These are phyloP conservation scores for Nothobranchius kuhntae DNA, from an alignment of 2,113 vertebrate genomes.

Conservation along the genomic window DNA sequence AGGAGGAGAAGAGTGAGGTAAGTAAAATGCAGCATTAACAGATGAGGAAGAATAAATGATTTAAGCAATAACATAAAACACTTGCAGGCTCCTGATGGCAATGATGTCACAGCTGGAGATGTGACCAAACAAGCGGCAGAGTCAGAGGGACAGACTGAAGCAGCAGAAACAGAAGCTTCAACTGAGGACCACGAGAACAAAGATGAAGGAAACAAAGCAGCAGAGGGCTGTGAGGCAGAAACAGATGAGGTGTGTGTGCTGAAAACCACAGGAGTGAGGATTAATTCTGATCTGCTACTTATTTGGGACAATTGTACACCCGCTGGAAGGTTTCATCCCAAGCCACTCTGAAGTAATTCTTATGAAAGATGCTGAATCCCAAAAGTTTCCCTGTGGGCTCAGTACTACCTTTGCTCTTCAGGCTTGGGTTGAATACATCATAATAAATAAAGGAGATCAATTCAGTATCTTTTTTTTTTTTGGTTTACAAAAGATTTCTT, in stretches of 20 bases:
- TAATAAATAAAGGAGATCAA: too few relatives aligned
- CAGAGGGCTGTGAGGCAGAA: slow-evolving; percentile 10
- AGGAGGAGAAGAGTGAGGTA: background rate
- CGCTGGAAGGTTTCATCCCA: too few relatives aligned
- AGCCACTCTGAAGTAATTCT: too few relatives aligned
- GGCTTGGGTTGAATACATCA: too few relatives aligned
- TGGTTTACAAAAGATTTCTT: too few relatives aligned
- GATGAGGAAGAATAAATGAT: accelerated
- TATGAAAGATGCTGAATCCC: too few relatives aligned
- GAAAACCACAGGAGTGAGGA: too few relatives aligned
- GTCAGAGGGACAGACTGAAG: background rate
- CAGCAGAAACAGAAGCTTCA: accelerated
- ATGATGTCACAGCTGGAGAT: background rate
- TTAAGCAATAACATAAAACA: background rate
- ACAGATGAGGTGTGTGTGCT: slow-evolving; percentile 25
- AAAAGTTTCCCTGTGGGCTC: too few relatives aligned
- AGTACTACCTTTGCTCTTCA: too few relatives aligned
- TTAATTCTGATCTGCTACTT: too few relatives aligned
- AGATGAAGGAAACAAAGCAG: background rate
- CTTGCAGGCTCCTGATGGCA: slow-evolving; percentile 23
- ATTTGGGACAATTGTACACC: too few relatives aligned
- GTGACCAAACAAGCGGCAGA: slow-evolving; percentile 14
- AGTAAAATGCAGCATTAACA: background rate
- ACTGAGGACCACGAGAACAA: background rate
- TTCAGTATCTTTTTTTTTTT: too few relatives aligned